These are phyloP conservation scores for Spisula subtruncata DNA, from an alignment of 2,888 invertebrate genomes.

Conservation along the genomic window DNA sequence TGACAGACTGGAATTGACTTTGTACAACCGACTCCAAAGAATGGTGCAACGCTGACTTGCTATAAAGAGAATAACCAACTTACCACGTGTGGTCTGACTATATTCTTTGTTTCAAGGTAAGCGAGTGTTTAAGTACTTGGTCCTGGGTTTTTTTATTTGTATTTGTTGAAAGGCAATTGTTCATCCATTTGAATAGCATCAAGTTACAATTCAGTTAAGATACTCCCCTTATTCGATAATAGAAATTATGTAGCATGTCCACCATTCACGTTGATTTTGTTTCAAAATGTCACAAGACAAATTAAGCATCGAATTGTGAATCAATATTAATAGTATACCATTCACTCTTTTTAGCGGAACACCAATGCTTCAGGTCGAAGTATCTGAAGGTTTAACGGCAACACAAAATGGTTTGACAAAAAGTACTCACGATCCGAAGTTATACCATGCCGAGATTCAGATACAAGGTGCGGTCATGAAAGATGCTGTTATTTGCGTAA, in stretches of 20 bases:
- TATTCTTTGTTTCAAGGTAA: neutral
- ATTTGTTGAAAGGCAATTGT: too few relatives aligned
- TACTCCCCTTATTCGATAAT: too few relatives aligned
- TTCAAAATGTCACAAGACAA: too few relatives aligned
- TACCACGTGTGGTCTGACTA: neutral
- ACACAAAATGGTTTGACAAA: neutral
- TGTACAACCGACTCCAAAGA: constrained; percentile 10
- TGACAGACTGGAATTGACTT: neutral
- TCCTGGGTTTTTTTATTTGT: too few relatives aligned
- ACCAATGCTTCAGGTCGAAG: neutral
- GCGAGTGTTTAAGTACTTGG: neutral
- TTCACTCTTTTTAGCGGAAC: neutral
- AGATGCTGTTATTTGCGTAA: neutral
- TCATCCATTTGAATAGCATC: too few relatives aligned
- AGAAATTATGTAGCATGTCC: too few relatives aligned
- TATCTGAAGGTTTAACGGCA: neutral
- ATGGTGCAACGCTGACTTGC: neutral
- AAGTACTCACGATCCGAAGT: neutral
- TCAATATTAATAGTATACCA: too few relatives aligned
- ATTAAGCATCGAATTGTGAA: too few relatives aligned
- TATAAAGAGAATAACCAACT: constrained; percentile 3
- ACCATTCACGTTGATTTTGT: too few relatives aligned
- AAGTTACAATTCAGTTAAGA: too few relatives aligned
- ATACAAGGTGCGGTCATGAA: neutral
- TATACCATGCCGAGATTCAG: neutral